Conservation (phyloP, 2,113 vertebrate genomes). For the Leiothrix lutea region DNA sequence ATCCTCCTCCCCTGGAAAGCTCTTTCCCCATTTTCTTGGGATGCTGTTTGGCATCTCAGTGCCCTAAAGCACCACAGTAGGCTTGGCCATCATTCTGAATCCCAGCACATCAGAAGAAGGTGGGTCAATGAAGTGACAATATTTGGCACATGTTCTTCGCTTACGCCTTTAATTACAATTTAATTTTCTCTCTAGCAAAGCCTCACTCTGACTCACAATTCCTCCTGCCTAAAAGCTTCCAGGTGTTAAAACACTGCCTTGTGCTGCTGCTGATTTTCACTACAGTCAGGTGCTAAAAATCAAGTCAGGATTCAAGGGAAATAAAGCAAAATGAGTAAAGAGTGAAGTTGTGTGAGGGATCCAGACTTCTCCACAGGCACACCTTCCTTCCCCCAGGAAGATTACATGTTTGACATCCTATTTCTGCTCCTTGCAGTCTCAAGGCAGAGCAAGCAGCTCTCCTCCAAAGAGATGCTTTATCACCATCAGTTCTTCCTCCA, state of each 20-base stretch:
- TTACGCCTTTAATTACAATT: neutral
- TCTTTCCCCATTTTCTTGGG: neutral
- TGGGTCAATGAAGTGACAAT: neutral
- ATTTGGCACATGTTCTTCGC: neutral
- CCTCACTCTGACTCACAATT: neutral
- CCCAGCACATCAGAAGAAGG: neutral
- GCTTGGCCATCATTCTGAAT: neutral
- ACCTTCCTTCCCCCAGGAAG: constrained; percentile 1
- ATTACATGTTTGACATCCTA: neutral
- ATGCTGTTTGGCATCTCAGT: neutral
- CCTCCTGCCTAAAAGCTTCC: neutral
- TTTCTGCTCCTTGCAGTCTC: constrained; percentile 22
- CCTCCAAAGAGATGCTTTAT: constrained; percentile 45
- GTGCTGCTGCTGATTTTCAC: neutral
- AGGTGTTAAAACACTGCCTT: neutral
- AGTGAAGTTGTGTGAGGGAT: neutral
- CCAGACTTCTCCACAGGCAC: neutral
- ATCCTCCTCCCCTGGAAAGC: neutral
- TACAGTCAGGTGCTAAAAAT: constrained; percentile 4
- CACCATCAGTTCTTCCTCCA: constrained; percentile 49
- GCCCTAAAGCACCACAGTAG: neutral
- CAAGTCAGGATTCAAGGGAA: neutral
- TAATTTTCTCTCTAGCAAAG: neutral
- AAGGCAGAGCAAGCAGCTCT: neutral
- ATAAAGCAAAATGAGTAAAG: neutral